Base-by-base conservation (phyloP, 2,888 invertebrate species). In the Seladonia tumulorum region DNA sequence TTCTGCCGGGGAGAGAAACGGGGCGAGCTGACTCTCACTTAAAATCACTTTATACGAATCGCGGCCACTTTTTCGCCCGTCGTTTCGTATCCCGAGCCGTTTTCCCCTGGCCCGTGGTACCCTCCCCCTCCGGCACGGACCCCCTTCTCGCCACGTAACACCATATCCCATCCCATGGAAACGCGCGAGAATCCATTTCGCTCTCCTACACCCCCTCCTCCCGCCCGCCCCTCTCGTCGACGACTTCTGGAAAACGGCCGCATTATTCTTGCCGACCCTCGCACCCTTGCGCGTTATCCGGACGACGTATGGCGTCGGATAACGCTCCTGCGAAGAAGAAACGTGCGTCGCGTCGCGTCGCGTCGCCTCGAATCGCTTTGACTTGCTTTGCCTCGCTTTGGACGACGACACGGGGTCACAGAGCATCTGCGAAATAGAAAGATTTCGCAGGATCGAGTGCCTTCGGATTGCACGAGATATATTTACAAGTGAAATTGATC, bases 11-110 rank as follows among this genome's bases (percentile, higher is more conserved):
- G 57, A 57, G 57, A 57, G 84, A 80, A 85, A 86, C 88, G 85
- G 87, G 89, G 90, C 88, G 88, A 87, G 88, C 91, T 83, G 87
- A 90, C 90, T 92, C 92, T 92, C 93, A 90, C 92, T 93, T 93
- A 92, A 93, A 93, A 93, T 92, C 92, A 93, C 93, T 93, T 94
- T 92, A 91, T 93, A 90, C 90, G 90, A 90, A 91, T 92, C 92
- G 91, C 89, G 91, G 88, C 89, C 88, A 91, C 90, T 92, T 92
- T 92, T 90, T 92, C 90, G 88, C 82, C 85, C 86, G 89, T 84
- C 87, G 79, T 88, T 90, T 85, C 86, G 85, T 86, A 78, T 82
- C 76, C 83, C 76, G 75, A 80, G 73, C 82, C 81, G 72, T 66
- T 42, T 39, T 47, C 76, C 74, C 3, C 39, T 53, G 79, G 73